Evolutionary conservation across 2,113 vertebrate species (phyloP).

Genomic region (Nansenia antarctica): DNA sequence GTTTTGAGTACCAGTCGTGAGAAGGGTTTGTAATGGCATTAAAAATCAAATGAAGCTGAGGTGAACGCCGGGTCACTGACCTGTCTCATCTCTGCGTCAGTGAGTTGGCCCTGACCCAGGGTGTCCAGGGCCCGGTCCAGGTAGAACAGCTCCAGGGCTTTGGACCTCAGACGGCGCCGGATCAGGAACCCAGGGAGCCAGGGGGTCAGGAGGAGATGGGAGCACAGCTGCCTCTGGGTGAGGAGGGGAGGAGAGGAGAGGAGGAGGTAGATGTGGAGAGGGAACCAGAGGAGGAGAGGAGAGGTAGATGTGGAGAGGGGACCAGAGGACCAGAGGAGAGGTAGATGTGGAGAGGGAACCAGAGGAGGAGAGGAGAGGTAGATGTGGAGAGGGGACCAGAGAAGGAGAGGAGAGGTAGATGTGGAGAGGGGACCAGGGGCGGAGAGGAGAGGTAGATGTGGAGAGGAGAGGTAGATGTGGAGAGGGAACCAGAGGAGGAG

Average conservation of each 20-base stretch:
- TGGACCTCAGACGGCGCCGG: conserved; percentile 68
- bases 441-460: not conserved
- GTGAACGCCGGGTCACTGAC: no score
- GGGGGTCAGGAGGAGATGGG: conserved; percentile 75
- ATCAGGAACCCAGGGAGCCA: conserved; percentile 68
- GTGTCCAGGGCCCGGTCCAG: conserved; percentile 74
- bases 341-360: not conserved
- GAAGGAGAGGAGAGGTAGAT: not conserved
- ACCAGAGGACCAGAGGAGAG: not conserved
- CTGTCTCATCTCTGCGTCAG: conserved; percentile 69
- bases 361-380: not conserved
- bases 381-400: not conserved
- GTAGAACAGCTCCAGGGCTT: conserved; percentile 69
- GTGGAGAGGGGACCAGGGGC: conserved; percentile 16
- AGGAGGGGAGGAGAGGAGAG: not conserved
- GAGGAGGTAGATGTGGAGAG: not conserved
- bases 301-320: conserved; percentile 9
- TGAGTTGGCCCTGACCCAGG: conserved; percentile 70
- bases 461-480: not conserved
- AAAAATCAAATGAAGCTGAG: no score
- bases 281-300: not conserved
- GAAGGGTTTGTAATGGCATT: no score
- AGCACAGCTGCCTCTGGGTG: conserved; percentile 73
- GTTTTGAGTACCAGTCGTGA: no score
- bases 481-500: fast-evolving